Percentiles rank a stretch among this genome's conserved stretches.
phyloP scores from a whole-genome alignment of 1,140 invertebrate genomes.

The Drosophila ambigua region DNA sequence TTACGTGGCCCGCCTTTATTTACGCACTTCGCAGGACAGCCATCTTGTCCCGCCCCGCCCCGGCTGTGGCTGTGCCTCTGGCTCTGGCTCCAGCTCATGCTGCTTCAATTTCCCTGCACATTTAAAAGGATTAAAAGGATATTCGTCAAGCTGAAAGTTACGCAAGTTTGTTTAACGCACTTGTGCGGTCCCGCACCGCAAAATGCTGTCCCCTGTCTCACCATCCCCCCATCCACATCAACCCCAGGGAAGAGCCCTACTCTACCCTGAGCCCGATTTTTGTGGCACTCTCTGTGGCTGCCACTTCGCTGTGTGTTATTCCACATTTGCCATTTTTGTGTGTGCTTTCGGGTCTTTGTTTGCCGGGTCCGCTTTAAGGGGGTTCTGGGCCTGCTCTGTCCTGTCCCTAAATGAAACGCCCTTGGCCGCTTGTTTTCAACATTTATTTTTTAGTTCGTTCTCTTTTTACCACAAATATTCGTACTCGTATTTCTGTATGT shows the following conservation, averaged over 20 bases:
- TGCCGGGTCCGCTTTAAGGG: conserved; percentile 19
- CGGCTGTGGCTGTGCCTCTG: too few species aligned
- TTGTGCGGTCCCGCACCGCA: conserved; percentile 28
- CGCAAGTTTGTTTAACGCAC: conserved; percentile 64
- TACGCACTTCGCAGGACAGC: conserved; percentile 37
- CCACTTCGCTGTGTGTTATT: conserved; percentile 54
- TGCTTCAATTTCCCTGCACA: conserved; percentile 75
- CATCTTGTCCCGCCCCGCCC: too few species aligned
- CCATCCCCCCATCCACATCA: background rate
- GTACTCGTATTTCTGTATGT: conserved; percentile 72
- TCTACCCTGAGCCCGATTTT: conserved; percentile 4
- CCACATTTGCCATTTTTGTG: conserved; percentile 41
- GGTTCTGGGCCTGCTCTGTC: conserved; percentile 30
- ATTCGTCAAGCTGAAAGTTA: conserved; percentile 75
- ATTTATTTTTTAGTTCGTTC: conserved; percentile 75
- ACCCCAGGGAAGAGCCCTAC: background rate
- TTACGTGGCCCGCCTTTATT: conserved; percentile 63
- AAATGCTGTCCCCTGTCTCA: conserved; percentile 30
- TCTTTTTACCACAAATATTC: conserved; percentile 80
- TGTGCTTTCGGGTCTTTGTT: conserved; percentile 26
- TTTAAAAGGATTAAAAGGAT: conserved; percentile 81
- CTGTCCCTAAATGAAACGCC: conserved; percentile 39
- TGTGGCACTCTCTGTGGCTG: conserved; percentile 40
- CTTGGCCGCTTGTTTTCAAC: conserved; percentile 67
- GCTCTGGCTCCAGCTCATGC: conserved; percentile 7